Conservation (phyloP, 2,113 vertebrate species). For the Eulemur rufifrons region DNA sequence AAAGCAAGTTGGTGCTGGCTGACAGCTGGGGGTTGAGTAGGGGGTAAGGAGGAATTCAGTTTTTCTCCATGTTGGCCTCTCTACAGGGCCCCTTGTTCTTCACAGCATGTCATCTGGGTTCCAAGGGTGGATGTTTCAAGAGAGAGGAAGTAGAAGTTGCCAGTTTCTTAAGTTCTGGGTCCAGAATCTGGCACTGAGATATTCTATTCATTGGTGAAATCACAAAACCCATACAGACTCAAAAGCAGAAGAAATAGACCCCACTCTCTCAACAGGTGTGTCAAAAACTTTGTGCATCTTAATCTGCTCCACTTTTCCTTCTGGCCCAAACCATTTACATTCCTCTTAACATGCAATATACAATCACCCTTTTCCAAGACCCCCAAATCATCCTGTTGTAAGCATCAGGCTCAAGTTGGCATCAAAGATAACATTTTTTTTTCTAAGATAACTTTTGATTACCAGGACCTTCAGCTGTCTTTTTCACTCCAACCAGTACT, state of each 20-base stretch:
- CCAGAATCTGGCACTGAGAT: not conserved
- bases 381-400: not conserved
- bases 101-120: not conserved
- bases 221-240: not conserved
- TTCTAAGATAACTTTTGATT: not conserved
- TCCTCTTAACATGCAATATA: not conserved
- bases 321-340: not conserved
- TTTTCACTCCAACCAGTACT: not conserved
- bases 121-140: not conserved
- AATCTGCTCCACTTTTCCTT: not conserved
- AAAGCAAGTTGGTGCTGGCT: not conserved
- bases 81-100: not conserved
- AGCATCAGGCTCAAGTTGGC: not conserved
- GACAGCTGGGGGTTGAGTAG: not conserved
- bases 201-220: not conserved
- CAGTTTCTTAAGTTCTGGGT: not conserved
- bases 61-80: not conserved
- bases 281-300: not conserved
- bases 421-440: not conserved
- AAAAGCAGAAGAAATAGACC: not conserved
- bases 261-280: not conserved
- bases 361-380: not conserved
- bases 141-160: not conserved
- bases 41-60: not conserved
- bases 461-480: not conserved